Evolutionary conservation across 35 echinoderm and acorn worm genomes (phyloP).

Genomic region (Ophioderma brevispina): DNA sequence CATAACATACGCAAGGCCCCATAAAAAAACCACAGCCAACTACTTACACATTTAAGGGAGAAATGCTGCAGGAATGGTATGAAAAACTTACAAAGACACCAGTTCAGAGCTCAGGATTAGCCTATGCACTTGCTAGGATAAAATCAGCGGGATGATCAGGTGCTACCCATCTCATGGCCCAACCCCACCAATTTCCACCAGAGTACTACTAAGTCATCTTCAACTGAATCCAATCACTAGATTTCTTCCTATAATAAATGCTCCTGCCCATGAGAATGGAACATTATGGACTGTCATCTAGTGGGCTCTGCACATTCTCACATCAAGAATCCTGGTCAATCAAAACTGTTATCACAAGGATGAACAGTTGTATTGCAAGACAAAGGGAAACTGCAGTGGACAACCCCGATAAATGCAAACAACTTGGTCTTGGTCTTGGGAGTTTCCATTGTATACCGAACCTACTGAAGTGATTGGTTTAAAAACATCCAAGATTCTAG

Average conservation of each 20-base stretch:
- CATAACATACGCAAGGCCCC: background rate
- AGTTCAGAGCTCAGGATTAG: background rate
- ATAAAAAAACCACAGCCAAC: background rate
- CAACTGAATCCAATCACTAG: background rate
- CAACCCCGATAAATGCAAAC: background rate
- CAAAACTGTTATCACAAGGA: too few relatives aligned
- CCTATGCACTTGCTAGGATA: background rate
- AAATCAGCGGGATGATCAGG: background rate
- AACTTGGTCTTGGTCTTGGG: background rate
- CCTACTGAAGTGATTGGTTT: background rate
- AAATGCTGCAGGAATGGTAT: background rate
- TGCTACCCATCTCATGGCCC: conserved; percentile 14
- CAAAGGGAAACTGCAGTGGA: conserved; percentile 31
- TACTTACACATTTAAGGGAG: background rate
- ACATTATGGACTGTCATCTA: background rate
- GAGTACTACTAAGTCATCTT: background rate
- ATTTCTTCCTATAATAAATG: background rate
- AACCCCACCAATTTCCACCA: background rate
- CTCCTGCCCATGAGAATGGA: conserved; percentile 20
- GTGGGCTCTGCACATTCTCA: conserved; percentile 22
- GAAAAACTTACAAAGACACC: background rate
- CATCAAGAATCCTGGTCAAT: background rate
- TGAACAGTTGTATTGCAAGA: conserved; percentile 34
- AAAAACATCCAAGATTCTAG: background rate
- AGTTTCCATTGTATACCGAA: background rate